These are phyloP conservation scores for Folsomia candida DNA, from an alignment of 2,888 invertebrate genomes.

Conservation along the genomic window DNA sequence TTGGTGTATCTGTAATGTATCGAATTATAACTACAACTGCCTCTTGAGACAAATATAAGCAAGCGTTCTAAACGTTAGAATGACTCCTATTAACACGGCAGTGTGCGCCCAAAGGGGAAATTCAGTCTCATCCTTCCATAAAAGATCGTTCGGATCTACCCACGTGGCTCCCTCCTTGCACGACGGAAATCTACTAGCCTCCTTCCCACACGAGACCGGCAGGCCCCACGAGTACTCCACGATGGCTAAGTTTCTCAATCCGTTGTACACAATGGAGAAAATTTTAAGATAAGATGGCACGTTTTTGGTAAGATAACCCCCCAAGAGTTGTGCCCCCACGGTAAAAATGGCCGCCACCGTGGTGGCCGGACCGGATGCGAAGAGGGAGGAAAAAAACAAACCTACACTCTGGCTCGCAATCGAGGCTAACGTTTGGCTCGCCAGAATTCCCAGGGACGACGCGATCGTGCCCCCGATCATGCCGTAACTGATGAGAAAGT, in stretches of 20 bases:
- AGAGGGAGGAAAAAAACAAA: conserved; percentile 72
- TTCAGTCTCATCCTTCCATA: conserved; percentile 21
- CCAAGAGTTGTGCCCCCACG: conserved; percentile 71
- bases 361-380: conserved; percentile 72
- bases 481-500: conserved; percentile 72
- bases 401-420: conserved; percentile 63
- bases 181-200: conserved; percentile 18
- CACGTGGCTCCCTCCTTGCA: conserved; percentile 11
- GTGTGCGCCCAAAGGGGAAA: conserved; percentile 40
- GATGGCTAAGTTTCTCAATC: conserved; percentile 76
- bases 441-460: conserved; percentile 25
- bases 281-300: conserved; percentile 71
- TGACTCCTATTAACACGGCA: conserved; percentile 24
- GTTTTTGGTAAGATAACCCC: conserved; percentile 70
- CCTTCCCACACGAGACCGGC: conserved; percentile 56
- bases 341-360: conserved; percentile 74
- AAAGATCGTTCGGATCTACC: conserved; percentile 19
- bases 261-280: conserved; percentile 73
- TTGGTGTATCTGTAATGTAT: neutral
- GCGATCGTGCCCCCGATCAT: conserved; percentile 61
- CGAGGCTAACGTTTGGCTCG: conserved; percentile 32
- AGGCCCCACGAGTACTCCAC: conserved; percentile 70
- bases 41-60: conserved; percentile 25
- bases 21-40: conserved; percentile 11
- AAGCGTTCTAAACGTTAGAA: conserved; percentile 27